Evolutionary conservation across 1,140 invertebrate genomes (phyloP), one percentile per base, ranked within the genome.

Genomic region (Bombus picipes): DNA sequence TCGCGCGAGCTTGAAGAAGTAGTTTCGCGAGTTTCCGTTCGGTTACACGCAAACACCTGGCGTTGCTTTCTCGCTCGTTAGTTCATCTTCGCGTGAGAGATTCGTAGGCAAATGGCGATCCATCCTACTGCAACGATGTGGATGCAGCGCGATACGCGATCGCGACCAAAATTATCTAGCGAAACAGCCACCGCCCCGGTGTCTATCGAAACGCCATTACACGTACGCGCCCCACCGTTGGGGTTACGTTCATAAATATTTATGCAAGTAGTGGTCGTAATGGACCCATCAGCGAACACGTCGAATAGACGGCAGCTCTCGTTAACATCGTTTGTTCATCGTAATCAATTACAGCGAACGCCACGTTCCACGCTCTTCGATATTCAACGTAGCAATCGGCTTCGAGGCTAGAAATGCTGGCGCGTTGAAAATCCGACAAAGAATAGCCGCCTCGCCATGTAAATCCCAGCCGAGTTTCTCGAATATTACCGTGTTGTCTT

Each of bases 241-340:
- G 59, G 25, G 34, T 47, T 37, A 28, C 77, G 28, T 71, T n/a
- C 43, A 71, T 81, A 71, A 81, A 70, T 71, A 71, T 81, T 81
- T 81, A 81, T 39, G 66, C 66, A 22, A 53, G 53, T 32, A 81
- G 70, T 34, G 28, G 18, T 39, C 43, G 66, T 66, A 70, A 71
- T 47, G 43, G 78, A 53, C 43, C 66, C 25, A 53, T 71, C 66
- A n/a, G n/a, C 66, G 41, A 47, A 70, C 47, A 53, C 62, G 15
- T 32, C 25, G 32, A n/a, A 62, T 39, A 39, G 32, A 59, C 32
- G 47, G 32, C 12, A 32, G 25, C 43, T 59, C 78, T 53, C 34
- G 76, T 62, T 39, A n/a, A 39, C 12, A 62, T 39, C 22, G 34
- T 8, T 8, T 15, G 37, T 74, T 32, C 28, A 1, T 47, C 32